Conservation (phyloP, 2,888 invertebrate species). For the Crematogaster levior region DNA sequence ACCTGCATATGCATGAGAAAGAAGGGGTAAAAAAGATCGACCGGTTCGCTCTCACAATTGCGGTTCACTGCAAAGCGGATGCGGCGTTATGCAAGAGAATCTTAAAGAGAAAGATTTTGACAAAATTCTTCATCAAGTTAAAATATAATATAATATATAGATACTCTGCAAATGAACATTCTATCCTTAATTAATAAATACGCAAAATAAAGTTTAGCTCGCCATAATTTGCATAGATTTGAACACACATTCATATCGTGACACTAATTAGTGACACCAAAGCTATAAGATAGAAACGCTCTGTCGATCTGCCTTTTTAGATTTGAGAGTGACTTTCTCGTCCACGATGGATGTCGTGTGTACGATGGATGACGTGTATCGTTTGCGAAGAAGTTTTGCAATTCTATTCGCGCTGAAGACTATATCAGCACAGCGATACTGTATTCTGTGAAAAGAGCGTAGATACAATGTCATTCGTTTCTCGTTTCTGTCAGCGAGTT, state of each 20-base stretch:
- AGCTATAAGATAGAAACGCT: background rate
- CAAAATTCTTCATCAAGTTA: background rate
- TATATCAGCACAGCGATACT: background rate
- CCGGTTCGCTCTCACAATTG: slow-evolving; percentile 13
- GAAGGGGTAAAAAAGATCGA: background rate
- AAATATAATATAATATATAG: no score
- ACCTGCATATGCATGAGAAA: slow-evolving; percentile 19
- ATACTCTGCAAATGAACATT: background rate
- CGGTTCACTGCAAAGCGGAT: slow-evolving; percentile 21
- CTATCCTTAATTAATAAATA: background rate
- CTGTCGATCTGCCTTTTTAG: background rate
- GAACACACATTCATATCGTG: background rate
- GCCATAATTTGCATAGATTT: background rate
- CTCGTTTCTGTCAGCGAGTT: background rate
- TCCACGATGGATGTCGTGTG: background rate
- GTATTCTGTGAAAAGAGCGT: slow-evolving; percentile 4
- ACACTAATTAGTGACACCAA: background rate
- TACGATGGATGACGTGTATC: background rate
- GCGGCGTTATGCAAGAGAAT: background rate
- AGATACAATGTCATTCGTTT: background rate
- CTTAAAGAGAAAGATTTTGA: background rate
- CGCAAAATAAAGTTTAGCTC: background rate
- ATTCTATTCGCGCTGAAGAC: background rate
- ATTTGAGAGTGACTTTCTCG: background rate
- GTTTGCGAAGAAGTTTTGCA: background rate